A percentile compares a stretch with the other conserved stretches of the same genome.
Conservation (phyloP, 2,888 invertebrate species). For the Spatulosminthurus flaviceps region DNA sequence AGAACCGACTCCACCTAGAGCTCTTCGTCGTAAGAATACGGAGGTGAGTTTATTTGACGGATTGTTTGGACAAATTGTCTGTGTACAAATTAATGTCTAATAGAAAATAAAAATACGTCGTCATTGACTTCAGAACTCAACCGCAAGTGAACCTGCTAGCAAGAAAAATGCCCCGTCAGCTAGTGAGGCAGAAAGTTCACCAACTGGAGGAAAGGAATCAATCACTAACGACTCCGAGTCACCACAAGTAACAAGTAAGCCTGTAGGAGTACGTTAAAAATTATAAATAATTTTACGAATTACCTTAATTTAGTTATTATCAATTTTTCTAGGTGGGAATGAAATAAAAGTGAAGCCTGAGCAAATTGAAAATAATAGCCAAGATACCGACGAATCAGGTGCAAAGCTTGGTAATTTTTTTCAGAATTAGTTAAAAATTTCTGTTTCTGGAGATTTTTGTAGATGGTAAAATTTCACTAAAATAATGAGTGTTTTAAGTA, state of each 20-base stretch:
- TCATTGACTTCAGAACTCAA: constrained; percentile 4
- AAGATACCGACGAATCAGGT: neutral
- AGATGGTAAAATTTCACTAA: too few relatives aligned
- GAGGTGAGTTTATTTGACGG: neutral
- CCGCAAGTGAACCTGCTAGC: constrained; percentile 29
- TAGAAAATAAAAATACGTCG: too few relatives aligned
- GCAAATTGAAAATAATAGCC: neutral
- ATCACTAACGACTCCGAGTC: neutral
- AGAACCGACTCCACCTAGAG: constrained; percentile 21
- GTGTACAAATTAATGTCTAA: too few relatives aligned
- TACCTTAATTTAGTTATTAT: neutral
- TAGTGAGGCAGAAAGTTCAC: neutral
- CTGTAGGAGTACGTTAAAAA: too few relatives aligned
- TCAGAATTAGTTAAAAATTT: too few relatives aligned
- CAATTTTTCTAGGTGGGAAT: neutral
- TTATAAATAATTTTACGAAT: neutral
- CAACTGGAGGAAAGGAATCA: constrained; percentile 1
- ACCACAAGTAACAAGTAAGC: neutral
- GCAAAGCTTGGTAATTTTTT: neutral
- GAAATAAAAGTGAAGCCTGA: neutral
- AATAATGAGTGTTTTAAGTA: too few relatives aligned
- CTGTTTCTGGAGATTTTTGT: too few relatives aligned
- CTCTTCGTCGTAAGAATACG: constrained; percentile 32
- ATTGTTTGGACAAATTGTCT: too few relatives aligned
- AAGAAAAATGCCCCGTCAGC: constrained; percentile 31